Evolutionary conservation across 2,888 invertebrate species (phyloP).

Genomic region (Trachelus troglodyta): DNA sequence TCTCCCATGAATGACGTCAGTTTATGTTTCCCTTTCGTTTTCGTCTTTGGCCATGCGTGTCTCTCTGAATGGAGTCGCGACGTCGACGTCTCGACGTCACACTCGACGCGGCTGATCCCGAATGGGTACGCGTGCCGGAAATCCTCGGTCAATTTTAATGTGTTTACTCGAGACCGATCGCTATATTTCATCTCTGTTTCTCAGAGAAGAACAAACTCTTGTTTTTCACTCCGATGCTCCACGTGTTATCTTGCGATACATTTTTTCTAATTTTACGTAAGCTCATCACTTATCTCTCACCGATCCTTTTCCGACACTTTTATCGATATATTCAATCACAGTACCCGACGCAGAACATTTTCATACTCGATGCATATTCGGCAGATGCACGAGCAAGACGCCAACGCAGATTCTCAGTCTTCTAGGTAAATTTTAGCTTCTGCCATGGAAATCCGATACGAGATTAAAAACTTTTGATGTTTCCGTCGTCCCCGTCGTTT

Average conservation of each 20-base stretch:
- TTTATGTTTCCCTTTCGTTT: background rate
- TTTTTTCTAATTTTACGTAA: background rate
- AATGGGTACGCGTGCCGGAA: background rate
- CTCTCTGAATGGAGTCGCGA: background rate
- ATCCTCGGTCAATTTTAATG: background rate
- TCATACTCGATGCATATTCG: background rate
- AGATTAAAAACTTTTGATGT: background rate
- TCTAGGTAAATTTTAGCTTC: background rate
- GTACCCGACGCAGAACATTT: background rate
- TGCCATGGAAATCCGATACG: background rate
- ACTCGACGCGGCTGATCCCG: no score
- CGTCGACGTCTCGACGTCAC: slow-evolving; percentile 14
- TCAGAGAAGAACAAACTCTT: background rate
- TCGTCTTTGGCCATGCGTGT: background rate
- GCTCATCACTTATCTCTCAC: background rate
- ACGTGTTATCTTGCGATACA: background rate
- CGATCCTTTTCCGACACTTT: background rate
- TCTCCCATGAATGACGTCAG: background rate
- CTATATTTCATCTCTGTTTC: background rate
- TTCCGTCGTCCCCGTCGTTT: background rate
- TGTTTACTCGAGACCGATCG: background rate
- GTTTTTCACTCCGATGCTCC: background rate
- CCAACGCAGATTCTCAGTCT: background rate
- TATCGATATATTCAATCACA: background rate
- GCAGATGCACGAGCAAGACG: background rate